Percentiles rank a stretch among this genome's conserved stretches.
Evolutionary conservation across 2,888 invertebrate species (phyloP).

Genomic region (Drosophila acutilabella): DNA sequence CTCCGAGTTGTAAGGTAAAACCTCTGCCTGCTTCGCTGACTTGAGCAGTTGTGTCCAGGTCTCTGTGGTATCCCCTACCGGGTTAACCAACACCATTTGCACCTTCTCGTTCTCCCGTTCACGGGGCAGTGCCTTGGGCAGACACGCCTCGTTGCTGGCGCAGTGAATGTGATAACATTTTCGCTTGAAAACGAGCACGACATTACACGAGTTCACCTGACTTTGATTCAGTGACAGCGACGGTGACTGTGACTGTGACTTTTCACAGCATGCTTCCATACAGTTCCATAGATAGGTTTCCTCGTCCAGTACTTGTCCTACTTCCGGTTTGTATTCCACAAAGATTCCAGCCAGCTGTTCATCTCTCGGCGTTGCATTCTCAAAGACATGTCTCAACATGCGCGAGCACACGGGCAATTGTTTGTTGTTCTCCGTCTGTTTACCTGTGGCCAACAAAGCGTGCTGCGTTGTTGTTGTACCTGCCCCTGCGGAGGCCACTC

Average conservation of each 20-base stretch:
- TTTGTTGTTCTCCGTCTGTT: constrained; percentile 14
- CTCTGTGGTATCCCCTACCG: constrained; percentile 85
- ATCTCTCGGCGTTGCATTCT: constrained; percentile 84
- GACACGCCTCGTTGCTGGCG: constrained; percentile 89
- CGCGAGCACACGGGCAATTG: constrained; percentile 77
- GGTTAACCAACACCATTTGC: constrained; percentile 92
- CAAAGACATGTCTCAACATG: constrained; percentile 84
- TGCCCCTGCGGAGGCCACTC: not conserved
- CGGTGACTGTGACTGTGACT: constrained; percentile 44
- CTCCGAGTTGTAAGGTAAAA: constrained; percentile 70
- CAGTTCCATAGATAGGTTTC: constrained; percentile 88
- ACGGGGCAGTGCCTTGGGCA: constrained; percentile 88
- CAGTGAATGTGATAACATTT: constrained; percentile 93
- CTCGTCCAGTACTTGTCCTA: constrained; percentile 84
- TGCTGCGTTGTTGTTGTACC: constrained; percentile 48
- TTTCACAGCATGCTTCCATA: constrained; percentile 87
- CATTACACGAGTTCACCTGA: constrained; percentile 87
- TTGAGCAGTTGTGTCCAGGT: constrained; percentile 82
- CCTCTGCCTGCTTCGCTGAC: constrained; percentile 72
- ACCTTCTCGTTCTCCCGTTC: constrained; percentile 87
- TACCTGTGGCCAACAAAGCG: constrained; percentile 22
- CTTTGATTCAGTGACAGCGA: constrained; percentile 28
- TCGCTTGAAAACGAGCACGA: constrained; percentile 91
- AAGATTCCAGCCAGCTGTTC: constrained; percentile 88
- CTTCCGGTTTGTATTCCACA: constrained; percentile 85